Conservation (phyloP, 64 coral and sea anemone species). For the Montipora capricornis region DNA sequence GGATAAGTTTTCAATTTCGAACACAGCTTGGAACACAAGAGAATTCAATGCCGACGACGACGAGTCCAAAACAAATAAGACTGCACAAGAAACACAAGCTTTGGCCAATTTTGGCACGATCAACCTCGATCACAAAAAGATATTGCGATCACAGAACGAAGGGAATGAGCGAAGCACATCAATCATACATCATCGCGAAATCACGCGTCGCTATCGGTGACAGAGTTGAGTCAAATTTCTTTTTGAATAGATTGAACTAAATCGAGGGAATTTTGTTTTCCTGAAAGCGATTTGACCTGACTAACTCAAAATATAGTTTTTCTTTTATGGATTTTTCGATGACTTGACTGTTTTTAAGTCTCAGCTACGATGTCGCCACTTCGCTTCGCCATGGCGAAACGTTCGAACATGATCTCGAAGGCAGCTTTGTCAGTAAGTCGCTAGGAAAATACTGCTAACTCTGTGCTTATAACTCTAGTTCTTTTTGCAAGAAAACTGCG, state of each 20-base stretch:
- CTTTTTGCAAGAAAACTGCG: background rate
- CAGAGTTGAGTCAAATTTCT: background rate
- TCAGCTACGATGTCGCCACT: background rate
- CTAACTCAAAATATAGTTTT: too few species aligned
- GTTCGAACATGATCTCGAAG: background rate
- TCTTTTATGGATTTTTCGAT: too few species aligned
- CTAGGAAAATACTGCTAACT: background rate
- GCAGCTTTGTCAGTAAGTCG: background rate
- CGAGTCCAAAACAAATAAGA: background rate
- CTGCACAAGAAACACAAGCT: background rate
- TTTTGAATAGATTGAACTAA: background rate
- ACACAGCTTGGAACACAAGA: background rate
- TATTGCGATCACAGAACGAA: background rate
- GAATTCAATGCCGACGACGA: background rate
- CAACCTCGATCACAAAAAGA: background rate
- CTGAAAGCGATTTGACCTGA: too few species aligned
- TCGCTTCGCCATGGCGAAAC: background rate
- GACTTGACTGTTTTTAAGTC: background rate
- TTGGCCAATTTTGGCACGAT: background rate
- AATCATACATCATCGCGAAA: background rate
- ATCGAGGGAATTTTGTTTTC: too few species aligned
- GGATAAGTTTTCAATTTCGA: conserved; percentile 25
- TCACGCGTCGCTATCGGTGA: background rate
- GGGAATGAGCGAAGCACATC: background rate
- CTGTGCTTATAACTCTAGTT: background rate